Base-by-base conservation (phyloP, 1,140 invertebrate species). In the Dysdera silvatica region DNA sequence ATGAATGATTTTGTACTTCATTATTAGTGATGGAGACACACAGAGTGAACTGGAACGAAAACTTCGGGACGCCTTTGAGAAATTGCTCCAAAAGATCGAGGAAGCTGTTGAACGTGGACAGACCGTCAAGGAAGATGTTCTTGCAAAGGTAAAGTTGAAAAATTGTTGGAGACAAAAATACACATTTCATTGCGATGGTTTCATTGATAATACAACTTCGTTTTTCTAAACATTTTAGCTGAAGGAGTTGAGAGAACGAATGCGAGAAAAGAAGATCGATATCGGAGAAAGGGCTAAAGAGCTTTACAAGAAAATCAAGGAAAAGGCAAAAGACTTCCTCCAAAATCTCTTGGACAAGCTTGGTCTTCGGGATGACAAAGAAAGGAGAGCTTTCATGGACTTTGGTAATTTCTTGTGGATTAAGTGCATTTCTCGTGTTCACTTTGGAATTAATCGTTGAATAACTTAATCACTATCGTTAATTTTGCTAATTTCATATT, bases 111-210 rank as follows among this genome's bases (percentile, higher is more conserved):
- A 65, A 4, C 35, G 47, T 4, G 62, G 62, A n/a, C 58, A 58
- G 20, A 28, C n/a, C 4, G 59, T 61, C 51, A 53, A 61, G 23
- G 59, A 54, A 18, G 49, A 48, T 1, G 29, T 16, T n/a, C 28
- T 61, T 18, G 23, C 53, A 20, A 61, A 54, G 59, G 59, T 61
- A 61, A n/a, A n/a, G n/a, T n/a, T n/a, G n/a, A n/a, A n/a, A 2
- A 32, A 47, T 3, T 20, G 7, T 14, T 23, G 48, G 23, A 54
- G 40, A 14, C 2, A 55, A 37, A 55, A 26, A 3, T 2, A 14
- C 5, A 40, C 23, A 10, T 45, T 45, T 28, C n/a, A n/a, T 29
- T 32, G 4, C 29, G 43, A 45, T 18, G 24, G 2, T 45, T 8
- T 18, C 8, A 8, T 16, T 8, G 24, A 8, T 18, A n/a, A 3